Evolutionary conservation across 1,140 invertebrate species (phyloP).

Genomic region (Hycleus phaleratus): DNA sequence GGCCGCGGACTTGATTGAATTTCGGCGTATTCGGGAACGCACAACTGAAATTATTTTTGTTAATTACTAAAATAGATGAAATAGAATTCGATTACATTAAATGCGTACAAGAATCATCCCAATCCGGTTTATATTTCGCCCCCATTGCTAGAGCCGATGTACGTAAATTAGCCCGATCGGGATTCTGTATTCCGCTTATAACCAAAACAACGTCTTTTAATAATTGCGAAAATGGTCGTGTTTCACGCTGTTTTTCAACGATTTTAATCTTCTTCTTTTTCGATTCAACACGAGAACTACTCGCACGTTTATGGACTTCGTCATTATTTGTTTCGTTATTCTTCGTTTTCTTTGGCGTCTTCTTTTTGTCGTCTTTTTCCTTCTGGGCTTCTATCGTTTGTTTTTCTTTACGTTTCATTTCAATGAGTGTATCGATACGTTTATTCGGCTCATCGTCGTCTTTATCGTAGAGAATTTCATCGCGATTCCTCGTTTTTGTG

Average conservation of each 20-base stretch:
- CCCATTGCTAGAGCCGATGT: constrained; percentile 68
- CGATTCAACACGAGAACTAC: neutral
- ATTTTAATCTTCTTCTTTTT: constrained; percentile 8
- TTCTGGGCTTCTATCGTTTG: constrained; percentile 5
- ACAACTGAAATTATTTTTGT: constrained; percentile 54
- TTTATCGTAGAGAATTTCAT: constrained; percentile 45
- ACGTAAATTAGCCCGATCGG: constrained; percentile 59
- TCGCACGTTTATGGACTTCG: constrained; percentile 1
- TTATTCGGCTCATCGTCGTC: constrained; percentile 45
- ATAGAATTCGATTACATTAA: constrained; percentile 54
- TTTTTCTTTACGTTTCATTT: constrained; percentile 39
- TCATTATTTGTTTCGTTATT: constrained; percentile 7
- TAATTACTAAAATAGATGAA: no score
- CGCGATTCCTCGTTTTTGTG: constrained; percentile 34
- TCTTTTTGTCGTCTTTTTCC: constrained; percentile 24
- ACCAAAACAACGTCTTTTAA: constrained; percentile 65
- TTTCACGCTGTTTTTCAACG: constrained; percentile 7
- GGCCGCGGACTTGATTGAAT: constrained; percentile 62
- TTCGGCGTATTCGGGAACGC: constrained; percentile 86
- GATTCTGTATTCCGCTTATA: constrained; percentile 82
- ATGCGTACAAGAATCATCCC: constrained; percentile 68
- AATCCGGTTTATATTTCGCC: constrained; percentile 69
- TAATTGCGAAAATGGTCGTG: constrained; percentile 50
- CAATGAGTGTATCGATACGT: constrained; percentile 47
- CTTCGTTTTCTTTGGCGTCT: constrained; percentile 5